Base-by-base conservation (phyloP, 2,888 invertebrate species). In the Macaria notata region DNA sequence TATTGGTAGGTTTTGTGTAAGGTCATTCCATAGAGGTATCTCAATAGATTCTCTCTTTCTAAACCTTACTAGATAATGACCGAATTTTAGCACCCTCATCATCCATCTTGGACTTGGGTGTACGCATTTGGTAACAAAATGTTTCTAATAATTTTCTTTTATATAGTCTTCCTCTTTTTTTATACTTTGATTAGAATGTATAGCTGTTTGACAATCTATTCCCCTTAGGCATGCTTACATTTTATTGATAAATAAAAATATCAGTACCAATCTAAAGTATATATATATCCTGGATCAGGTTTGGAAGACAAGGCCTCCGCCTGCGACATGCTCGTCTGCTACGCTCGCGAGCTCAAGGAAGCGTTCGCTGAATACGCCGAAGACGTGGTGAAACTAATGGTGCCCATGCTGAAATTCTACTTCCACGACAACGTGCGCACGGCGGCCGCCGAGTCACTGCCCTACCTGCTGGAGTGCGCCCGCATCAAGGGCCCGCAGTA, bases 251-350 rank as follows among this genome's bases (percentile, higher is more conserved):
- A 19, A 19, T 1, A 19, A 19, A 19, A 1, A 19, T 19, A 19
- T 19, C 19, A 19, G 19, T 1, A 19, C 1, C 19, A 19, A 19
- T 19, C 19, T 19, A 19, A 19, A n/a, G n/a, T n/a, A 2, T 19
- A 19, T 19, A 6, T 36, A 36, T 52, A 46, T 52, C 8, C 39
- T 49, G 33, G n/a, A 9, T 56, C 63, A 93, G 95, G 98, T 66
- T 91, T 98, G 56, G 98, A 99, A 86, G 98, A 99, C 83, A 99
- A 98, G 81, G 97, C 98, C 0, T 97, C 97, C 1, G 98, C 98
- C 0, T 98, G 98, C 82, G 97, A 98, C 84, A 98, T 98, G 98
- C 90, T 98, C 55, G 98, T 98, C 7, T 98, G 98, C 82, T 98
- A 98, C 78, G 98, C 98, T 0, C 93, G 97, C 33, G 98, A 98